Conservation (phyloP, 2,113 vertebrate genomes). For the Phylloscopus trochiloides region DNA sequence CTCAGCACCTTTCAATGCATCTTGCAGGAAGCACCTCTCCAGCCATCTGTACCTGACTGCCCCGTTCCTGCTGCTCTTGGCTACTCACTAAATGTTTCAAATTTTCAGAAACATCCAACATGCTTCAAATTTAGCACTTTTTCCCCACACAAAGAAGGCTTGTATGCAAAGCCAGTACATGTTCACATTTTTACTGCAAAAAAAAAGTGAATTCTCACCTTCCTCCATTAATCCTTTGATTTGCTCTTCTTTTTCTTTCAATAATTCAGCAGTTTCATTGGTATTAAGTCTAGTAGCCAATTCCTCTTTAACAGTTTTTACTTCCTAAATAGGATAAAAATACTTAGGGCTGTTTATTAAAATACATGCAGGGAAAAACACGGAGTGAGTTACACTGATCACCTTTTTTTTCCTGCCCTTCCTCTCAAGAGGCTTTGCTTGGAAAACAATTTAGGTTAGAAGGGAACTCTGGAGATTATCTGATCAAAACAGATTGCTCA, state of each 20-base stretch:
- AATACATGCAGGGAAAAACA: not conserved
- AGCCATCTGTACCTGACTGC: not conserved
- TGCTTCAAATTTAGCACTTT: not conserved
- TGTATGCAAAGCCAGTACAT: not conserved
- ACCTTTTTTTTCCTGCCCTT: not conserved
- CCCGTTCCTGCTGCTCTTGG: not conserved
- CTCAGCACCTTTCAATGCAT: not conserved
- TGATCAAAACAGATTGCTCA: not conserved
- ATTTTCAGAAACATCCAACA: not conserved
- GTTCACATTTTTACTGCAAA: not conserved
- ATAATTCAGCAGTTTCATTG: slow-evolving; percentile 88
- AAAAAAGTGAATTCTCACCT: slow-evolving; percentile 68
- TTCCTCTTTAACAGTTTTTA: slow-evolving; percentile 90
- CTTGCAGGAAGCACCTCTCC: not conserved
- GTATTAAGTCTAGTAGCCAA: slow-evolving; percentile 88
- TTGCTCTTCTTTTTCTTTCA: slow-evolving; percentile 96
- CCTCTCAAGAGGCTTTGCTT: not conserved
- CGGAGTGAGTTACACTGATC: not conserved
- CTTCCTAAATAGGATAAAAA: slow-evolving; percentile 78
- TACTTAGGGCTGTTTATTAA: not conserved
- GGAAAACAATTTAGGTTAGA: not conserved
- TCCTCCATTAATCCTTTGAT: slow-evolving; percentile 96
- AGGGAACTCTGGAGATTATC: not conserved
- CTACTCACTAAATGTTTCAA: not conserved
- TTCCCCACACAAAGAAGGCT: not conserved